phyloP scores from a whole-genome alignment of 2,113 vertebrate genomes.

The Myotis davidii region DNA sequence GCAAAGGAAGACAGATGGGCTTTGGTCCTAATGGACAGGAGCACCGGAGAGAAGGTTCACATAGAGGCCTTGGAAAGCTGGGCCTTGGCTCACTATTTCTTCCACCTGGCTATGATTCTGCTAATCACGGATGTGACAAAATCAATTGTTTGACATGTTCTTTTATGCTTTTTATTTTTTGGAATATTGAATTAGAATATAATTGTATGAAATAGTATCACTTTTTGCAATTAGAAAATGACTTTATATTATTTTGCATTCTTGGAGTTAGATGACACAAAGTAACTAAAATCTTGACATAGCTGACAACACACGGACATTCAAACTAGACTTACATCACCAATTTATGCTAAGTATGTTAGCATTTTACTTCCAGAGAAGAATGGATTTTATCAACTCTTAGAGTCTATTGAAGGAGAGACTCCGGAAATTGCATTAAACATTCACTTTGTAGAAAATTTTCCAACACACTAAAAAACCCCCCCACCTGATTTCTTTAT shows the following conservation, averaged over 20 bases:
- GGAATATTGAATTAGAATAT: constrained; percentile 22
- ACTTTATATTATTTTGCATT: constrained; percentile 47
- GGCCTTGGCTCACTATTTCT: constrained; percentile 26
- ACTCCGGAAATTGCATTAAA: constrained; percentile 48
- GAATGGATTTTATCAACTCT: constrained; percentile 37
- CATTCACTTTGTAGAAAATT: constrained; percentile 49
- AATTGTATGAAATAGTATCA: not conserved
- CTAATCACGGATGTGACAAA: constrained; percentile 25
- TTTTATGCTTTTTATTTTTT: constrained; percentile 29
- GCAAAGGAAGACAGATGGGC: constrained; percentile 6
- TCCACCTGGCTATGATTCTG: not conserved
- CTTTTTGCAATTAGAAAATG: constrained; percentile 34
- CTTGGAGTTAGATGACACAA: constrained; percentile 24
- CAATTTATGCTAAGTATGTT: constrained; percentile 51
- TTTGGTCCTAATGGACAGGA: not conserved
- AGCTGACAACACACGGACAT: constrained; percentile 29
- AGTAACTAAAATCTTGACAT: constrained; percentile 48
- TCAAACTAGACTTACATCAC: constrained; percentile 30
- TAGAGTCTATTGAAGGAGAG: constrained; percentile 32
- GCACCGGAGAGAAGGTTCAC: not conserved
- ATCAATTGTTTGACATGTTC: not conserved
- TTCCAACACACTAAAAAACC: constrained; percentile 13
- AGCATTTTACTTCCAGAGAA: constrained; percentile 55
- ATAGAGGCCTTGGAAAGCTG: not conserved
- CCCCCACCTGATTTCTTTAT: not conserved